Evolutionary conservation across 64 coral and sea anemone species (phyloP).

Genomic region (Montipora efflorescens): DNA sequence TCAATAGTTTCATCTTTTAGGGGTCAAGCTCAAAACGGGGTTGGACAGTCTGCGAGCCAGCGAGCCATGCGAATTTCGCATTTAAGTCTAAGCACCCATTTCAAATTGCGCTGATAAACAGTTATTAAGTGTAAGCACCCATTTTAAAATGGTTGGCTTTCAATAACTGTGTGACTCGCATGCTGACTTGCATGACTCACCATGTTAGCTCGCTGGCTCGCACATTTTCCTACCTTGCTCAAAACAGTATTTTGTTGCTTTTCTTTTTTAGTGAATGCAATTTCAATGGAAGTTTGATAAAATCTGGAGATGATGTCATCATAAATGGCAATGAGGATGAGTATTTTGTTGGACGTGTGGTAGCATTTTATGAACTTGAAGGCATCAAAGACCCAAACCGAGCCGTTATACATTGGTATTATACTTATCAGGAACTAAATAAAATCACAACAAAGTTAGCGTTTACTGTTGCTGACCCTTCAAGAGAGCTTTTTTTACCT

Average conservation of each 20-base stretch:
- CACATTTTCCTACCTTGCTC: too few relatives aligned
- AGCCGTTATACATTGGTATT: conserved; percentile 66
- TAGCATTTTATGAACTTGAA: conserved; percentile 34
- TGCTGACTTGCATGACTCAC: too few relatives aligned
- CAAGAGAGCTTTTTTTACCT: conserved; percentile 60
- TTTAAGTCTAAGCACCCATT: too few relatives aligned
- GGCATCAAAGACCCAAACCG: conserved; percentile 27
- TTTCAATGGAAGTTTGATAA: background rate
- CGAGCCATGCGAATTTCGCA: too few relatives aligned
- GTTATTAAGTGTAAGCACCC: too few relatives aligned
- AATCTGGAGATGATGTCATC: conserved; percentile 46
- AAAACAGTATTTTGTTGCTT: background rate
- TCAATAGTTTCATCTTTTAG: too few relatives aligned
- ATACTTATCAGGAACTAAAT: conserved; percentile 31
- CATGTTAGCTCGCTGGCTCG: too few relatives aligned
- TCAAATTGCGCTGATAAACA: too few relatives aligned
- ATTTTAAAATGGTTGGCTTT: too few relatives aligned
- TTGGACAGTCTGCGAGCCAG: too few relatives aligned
- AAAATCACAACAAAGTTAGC: background rate
- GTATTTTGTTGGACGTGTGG: conserved; percentile 27
- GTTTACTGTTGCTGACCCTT: background rate
- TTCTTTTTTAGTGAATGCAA: conserved; percentile 31
- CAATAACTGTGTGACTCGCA: too few relatives aligned
- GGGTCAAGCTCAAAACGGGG: too few relatives aligned
- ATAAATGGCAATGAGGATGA: conserved; percentile 10